Evolutionary conservation across 64 coral and sea anemone species (phyloP).

Genomic region (Stichodactyla helianthus): DNA sequence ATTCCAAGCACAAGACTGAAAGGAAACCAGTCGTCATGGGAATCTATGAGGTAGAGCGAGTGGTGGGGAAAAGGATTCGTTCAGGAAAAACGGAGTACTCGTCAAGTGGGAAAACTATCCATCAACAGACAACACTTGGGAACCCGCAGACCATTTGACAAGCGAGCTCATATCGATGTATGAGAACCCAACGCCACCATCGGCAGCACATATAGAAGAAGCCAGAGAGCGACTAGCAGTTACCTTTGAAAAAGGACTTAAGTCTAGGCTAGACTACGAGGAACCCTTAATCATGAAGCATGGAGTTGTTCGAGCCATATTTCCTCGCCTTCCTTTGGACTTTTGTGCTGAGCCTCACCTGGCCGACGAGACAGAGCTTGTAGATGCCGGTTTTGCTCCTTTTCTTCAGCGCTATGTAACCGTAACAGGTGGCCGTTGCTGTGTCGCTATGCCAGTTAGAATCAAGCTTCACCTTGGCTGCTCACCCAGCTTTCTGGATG

Average conservation of each 20-base stretch:
- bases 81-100: slow-evolving; percentile 14
- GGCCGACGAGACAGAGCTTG: not conserved
- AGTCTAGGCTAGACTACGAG: not conserved
- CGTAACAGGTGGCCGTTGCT: slow-evolving; percentile 1
- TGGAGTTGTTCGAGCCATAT: not conserved
- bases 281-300: not conserved
- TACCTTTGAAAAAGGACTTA: not conserved
- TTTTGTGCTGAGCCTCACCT: not conserved
- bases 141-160: slow-evolving; percentile 17
- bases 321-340: not conserved
- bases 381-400: not conserved
- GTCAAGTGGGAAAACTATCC: slow-evolving; percentile 34
- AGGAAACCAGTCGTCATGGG: slow-evolving; percentile 10
- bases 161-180: not conserved
- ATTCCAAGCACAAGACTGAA: slow-evolving; percentile 7
- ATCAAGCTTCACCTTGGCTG: no score
- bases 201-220: not conserved
- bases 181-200: not conserved
- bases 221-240: not conserved
- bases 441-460: not conserved
- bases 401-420: not conserved
- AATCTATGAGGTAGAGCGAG: slow-evolving; percentile 20
- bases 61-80: not conserved
- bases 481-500: no score
- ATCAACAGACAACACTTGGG: slow-evolving; percentile 34